phyloP scores from a whole-genome alignment of 2,888 invertebrate species.

The Stenotaenia linearis region DNA sequence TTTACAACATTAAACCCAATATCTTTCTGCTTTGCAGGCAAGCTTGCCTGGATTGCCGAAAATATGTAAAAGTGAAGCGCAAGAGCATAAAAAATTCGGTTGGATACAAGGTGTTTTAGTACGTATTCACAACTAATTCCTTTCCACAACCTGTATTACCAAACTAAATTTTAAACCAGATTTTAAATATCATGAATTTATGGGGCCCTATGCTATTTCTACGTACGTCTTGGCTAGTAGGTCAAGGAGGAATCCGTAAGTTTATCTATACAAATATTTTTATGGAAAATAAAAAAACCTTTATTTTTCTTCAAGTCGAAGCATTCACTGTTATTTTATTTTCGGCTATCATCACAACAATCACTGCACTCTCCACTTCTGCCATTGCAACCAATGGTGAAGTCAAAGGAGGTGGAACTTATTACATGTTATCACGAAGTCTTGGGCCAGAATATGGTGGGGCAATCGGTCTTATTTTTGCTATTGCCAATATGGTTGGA shows the following conservation, averaged over 20 bases:
- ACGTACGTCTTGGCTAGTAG: conserved; percentile 36
- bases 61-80: neutral
- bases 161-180: conserved; percentile 6
- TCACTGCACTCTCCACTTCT: conserved; percentile 66
- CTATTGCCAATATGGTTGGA: conserved; percentile 58
- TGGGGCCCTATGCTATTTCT: conserved; percentile 37
- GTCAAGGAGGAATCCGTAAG: conserved; percentile 37
- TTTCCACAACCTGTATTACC: neutral
- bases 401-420: conserved; percentile 68
- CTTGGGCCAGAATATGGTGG: conserved; percentile 57
- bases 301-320: conserved; percentile 44
- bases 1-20: too few species aligned
- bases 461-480: conserved; percentile 59
- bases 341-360: conserved; percentile 76
- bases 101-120: conserved; percentile 92
- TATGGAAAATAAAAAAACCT: neutral
- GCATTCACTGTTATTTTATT: conserved; percentile 69
- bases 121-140: conserved; percentile 49
- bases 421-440: conserved; percentile 47
- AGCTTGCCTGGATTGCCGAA: neutral
- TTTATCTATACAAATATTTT: neutral
- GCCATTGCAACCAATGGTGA: conserved; percentile 84
- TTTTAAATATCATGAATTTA: conserved; percentile 35
- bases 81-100: conserved; percentile 64
- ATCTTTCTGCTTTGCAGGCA: neutral